A percentile compares a stretch with the other conserved stretches of the same genome.
These are phyloP conservation scores for Cremastinae sp. DNA, from an alignment of 2,888 invertebrate species.

Conservation along the genomic window DNA sequence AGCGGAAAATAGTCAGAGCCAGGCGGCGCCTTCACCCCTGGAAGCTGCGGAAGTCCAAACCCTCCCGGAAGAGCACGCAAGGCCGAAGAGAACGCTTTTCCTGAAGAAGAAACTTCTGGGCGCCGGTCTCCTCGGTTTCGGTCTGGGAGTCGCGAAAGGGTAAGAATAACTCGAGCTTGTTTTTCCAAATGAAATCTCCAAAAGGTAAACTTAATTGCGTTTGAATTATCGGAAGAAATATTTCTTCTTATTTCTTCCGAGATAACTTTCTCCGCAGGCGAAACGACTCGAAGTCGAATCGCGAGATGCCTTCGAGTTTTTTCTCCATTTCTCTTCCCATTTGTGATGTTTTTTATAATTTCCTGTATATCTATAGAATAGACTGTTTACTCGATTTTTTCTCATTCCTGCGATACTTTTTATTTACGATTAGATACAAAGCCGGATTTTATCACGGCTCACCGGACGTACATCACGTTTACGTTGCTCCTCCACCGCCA, in stretches of 20 bases:
- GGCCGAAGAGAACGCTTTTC: conserved; percentile 74
- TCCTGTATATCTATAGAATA: background rate
- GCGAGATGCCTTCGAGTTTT: conserved; percentile 12
- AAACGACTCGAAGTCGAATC: too few species aligned
- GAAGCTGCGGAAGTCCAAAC: conserved; percentile 28
- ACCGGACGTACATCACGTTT: conserved; percentile 76
- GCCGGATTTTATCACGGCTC: conserved; percentile 70
- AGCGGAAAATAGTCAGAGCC: conserved; percentile 8
- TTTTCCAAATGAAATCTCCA: too few species aligned
- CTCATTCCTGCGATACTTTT: too few species aligned
- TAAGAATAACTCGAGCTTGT: conserved; percentile 55
- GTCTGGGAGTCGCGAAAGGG: conserved; percentile 76
- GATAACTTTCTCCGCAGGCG: background rate
- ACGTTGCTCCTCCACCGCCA: conserved; percentile 72
- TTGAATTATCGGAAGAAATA: too few species aligned
- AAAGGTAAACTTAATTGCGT: too few species aligned
- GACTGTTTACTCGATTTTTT: background rate
- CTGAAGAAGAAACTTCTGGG: conserved; percentile 77
- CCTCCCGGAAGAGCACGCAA: conserved; percentile 60
- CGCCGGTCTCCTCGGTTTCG: conserved; percentile 76
- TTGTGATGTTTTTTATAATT: background rate
- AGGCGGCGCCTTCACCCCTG: background rate
- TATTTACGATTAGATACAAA: too few species aligned
- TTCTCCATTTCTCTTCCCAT: conserved; percentile 10
- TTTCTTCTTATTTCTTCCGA: too few species aligned